A percentile compares a stretch with the other conserved stretches of the same genome.
These are phyloP conservation scores for Porites lutea DNA, from an alignment of 64 coral and sea anemone genomes.

Conservation along the genomic window DNA sequence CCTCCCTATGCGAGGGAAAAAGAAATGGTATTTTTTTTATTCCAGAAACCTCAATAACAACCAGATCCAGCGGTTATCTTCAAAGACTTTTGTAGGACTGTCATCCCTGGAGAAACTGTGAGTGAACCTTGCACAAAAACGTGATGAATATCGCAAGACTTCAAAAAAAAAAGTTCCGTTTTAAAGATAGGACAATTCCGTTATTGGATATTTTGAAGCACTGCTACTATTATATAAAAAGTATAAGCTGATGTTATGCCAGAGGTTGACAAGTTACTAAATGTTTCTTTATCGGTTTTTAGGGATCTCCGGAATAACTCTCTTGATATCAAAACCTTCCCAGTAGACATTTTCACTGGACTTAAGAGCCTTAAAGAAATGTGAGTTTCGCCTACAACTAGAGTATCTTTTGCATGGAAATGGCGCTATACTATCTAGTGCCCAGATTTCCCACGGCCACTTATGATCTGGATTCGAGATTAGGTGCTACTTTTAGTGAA, in stretches of 20 bases:
- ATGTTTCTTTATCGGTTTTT: background rate
- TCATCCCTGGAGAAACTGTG: constrained; percentile 48
- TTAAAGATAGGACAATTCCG: too few species aligned
- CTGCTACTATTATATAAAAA: too few species aligned
- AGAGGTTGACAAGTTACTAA: background rate
- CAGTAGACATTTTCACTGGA: constrained; percentile 4
- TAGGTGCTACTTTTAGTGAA: too few species aligned
- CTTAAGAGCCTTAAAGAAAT: constrained; percentile 27
- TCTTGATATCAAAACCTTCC: background rate
- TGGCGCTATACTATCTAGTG: background rate
- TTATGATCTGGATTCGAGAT: too few species aligned
- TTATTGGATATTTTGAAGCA: too few species aligned
- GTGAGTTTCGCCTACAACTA: background rate
- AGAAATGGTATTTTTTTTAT: too few species aligned
- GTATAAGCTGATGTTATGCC: too few species aligned
- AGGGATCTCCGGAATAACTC: constrained; percentile 28
- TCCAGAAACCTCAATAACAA: constrained; percentile 48
- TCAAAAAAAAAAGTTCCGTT: too few species aligned
- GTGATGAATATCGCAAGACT: background rate
- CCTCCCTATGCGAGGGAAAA: too few species aligned
- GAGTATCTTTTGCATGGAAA: background rate
- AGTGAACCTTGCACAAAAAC: background rate
- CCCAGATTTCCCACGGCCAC: too few species aligned
- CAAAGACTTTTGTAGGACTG: constrained; percentile 30
- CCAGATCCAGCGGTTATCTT: constrained; percentile 26